phyloP scores from a whole-genome alignment of 2,888 invertebrate species.

The Ethmia dodecea region DNA sequence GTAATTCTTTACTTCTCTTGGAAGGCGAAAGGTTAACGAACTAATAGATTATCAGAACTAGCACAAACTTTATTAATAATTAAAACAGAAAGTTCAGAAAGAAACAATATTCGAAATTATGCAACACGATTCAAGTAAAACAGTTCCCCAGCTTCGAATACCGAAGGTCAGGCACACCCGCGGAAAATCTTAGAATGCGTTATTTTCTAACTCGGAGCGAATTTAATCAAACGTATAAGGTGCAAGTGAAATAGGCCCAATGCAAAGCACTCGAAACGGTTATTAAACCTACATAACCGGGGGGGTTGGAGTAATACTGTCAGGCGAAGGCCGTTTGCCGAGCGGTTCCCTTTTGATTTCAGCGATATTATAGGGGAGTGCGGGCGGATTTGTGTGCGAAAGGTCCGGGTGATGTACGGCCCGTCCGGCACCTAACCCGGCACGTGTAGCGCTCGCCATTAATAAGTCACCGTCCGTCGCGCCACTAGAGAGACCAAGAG shows the following conservation, averaged over 20 bases:
- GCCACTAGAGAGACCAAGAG: too few species aligned
- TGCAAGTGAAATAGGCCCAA: background rate
- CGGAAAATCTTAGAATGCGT: slow-evolving; percentile 11
- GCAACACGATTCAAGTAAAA: too few species aligned
- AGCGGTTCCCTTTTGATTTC: slow-evolving; percentile 4
- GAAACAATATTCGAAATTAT: too few species aligned
- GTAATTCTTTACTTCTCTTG: too few species aligned
- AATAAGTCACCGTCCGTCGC: too few species aligned
- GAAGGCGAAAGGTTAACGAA: too few species aligned
- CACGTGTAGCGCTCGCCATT: too few species aligned
- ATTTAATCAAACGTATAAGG: slow-evolving; percentile 10
- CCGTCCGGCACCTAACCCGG: too few species aligned
- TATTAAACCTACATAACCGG: slow-evolving; percentile 4
- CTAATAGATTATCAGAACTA: too few species aligned
- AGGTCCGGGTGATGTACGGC: background rate
- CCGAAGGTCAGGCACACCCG: slow-evolving; percentile 1
- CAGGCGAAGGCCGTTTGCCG: slow-evolving; percentile 3
- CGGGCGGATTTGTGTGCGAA: background rate
- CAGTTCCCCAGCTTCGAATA: too few species aligned
- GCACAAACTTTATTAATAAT: too few species aligned
- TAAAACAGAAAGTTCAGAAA: too few species aligned
- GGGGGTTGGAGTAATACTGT: background rate
- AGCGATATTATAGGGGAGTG: slow-evolving; percentile 1
- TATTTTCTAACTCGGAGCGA: slow-evolving; percentile 6
- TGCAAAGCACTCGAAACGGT: background rate